Evolutionary conservation across 1,140 invertebrate genomes (phyloP), one percentile per base, ranked within the genome.

Genomic region (Homarus americanus): DNA sequence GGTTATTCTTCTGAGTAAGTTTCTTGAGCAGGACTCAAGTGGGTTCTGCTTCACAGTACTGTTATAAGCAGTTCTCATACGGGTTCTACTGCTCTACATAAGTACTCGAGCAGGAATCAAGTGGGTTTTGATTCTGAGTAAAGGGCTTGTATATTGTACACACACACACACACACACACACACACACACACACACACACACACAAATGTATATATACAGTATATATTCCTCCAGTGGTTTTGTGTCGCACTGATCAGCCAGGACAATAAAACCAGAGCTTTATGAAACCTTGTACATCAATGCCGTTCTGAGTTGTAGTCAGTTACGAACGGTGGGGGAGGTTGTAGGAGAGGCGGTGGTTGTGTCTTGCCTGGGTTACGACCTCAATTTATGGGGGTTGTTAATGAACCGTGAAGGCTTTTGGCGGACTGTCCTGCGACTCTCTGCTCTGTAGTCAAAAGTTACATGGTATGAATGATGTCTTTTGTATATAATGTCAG

Each of bases 181-280:
- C 24, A 63, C 24, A 63, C 24, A 63, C 24, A 63, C 24, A 63
- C 24, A 63, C 24, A 63, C 24, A 63, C 24, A 63, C 24, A 63
- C 24, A 40, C 15, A 75, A 32, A 75, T 36, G 24, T 63, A 76
- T 44, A 44, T n/a, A 38, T 28, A 78, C 10, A 44, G n/a, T 78
- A 40, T 63, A 63, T 63, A 63, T 63, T 20, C 4, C 12, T 63
- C 12, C 4, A 63, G 12, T 0, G 12, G 20, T 63, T 15, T 24
- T 63, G 53, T 69, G 28, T 28, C n/a, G 63, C 63, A 32, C 3
- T 0, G 5, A 69, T 32, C 28, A 69, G 7, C 38, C 32, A 63
- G 36, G 79, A 82, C 79, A 82, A 82, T 82, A 82, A 82, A 69
- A 4, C 9, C 20, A 28, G 32, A 36, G 49, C 79, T 82, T 82